Percentiles rank a stretch among this genome's conserved stretches.
Evolutionary conservation across 2,888 invertebrate genomes (phyloP).

Genomic region (Timema podura): DNA sequence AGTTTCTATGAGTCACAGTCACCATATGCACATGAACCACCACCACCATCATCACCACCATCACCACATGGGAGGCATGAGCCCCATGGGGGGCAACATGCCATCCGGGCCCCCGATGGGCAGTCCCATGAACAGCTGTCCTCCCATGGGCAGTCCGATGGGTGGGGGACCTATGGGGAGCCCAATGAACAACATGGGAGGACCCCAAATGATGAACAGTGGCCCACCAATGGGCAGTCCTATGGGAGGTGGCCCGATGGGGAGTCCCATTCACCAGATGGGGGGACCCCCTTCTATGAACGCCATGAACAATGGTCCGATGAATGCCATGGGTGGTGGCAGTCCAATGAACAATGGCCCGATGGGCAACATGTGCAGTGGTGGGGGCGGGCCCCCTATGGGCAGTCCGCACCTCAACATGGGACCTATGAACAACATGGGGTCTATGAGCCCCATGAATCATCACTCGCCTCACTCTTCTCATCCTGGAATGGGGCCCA

Average conservation of each 20-base stretch:
- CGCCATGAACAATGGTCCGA: conserved; percentile 38
- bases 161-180: conserved; percentile 49
- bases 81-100: conserved; percentile 54
- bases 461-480: conserved; percentile 27
- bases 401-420: conserved; percentile 65
- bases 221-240: conserved; percentile 50
- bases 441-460: conserved; percentile 30
- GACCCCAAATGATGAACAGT: conserved; percentile 52
- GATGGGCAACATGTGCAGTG: conserved; percentile 13
- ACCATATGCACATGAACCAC: conserved; percentile 42
- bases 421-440: conserved; percentile 37
- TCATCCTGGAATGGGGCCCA: conserved; percentile 34
- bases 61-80: conserved; percentile 51
- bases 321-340: conserved; percentile 31
- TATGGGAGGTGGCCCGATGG: conserved; percentile 48
- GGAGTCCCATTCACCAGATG: conserved; percentile 36
- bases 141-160: conserved; percentile 38
- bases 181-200: conserved; percentile 38
- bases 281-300: conserved; percentile 31
- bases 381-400: conserved; percentile 48
- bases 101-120: conserved; percentile 64
- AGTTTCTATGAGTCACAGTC: conserved; percentile 31
- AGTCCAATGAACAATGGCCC: conserved; percentile 27
- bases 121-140: conserved; percentile 52
- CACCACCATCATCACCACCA: conserved; percentile 50